Evolutionary conservation across 53 echinoderm and acorn worm species (phyloP).

Genomic region (Pentamera pediparva): DNA sequence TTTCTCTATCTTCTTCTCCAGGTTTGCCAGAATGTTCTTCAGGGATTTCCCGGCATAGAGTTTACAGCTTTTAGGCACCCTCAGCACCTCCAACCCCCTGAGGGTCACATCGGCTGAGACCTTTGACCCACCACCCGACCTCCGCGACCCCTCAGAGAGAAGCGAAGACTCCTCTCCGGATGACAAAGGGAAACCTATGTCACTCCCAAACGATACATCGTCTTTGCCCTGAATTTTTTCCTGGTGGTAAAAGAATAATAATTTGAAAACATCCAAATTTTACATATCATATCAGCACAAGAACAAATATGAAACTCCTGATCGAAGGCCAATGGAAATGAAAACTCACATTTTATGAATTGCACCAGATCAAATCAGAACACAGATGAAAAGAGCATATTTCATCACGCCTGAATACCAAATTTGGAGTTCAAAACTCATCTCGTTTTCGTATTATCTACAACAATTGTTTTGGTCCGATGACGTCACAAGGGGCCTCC

Average conservation of each 20-base stretch:
- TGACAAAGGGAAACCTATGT: constrained; percentile 7
- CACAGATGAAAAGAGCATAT: too few species aligned
- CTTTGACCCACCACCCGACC: background rate
- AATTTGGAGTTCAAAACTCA: too few species aligned
- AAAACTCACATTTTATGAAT: too few species aligned
- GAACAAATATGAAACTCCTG: too few species aligned
- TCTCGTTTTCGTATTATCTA: too few species aligned
- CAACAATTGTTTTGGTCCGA: too few species aligned
- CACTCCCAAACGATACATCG: background rate
- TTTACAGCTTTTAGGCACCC: constrained; percentile 36
- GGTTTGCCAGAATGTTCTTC: constrained; percentile 42
- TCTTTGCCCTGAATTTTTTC: constrained; percentile 21
- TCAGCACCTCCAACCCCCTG: constrained; percentile 41
- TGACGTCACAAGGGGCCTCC: too few species aligned
- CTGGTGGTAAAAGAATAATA: background rate
- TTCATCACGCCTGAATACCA: too few species aligned
- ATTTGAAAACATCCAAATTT: background rate
- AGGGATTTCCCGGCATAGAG: constrained; percentile 63
- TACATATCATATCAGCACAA: too few species aligned
- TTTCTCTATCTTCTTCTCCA: constrained; percentile 95
- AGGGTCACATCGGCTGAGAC: background rate
- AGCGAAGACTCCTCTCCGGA: constrained; percentile 1
- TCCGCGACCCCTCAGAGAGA: background rate
- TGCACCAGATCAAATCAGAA: too few species aligned
- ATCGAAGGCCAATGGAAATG: too few species aligned